Evolutionary conservation across 2,797 vertebrate species (phyloP).

Genomic region (Ceryle rudis): DNA sequence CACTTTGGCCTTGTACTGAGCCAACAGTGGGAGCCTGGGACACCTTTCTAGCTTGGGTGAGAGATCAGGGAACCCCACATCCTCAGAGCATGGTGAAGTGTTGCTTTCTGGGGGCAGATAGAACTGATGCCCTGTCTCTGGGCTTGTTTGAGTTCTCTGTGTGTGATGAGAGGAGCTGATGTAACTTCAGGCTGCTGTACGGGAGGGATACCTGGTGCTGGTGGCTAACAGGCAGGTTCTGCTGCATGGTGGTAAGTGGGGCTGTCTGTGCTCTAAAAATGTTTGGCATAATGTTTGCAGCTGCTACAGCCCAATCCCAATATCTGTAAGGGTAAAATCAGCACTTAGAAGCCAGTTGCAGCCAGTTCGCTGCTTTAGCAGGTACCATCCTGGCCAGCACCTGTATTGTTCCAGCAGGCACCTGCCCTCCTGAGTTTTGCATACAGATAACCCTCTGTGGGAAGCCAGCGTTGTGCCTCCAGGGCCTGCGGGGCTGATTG

Average conservation of each 20-base stretch:
- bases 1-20: not conserved
- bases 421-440: constrained; percentile 42
- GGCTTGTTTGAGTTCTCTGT: not conserved
- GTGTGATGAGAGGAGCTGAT: not conserved
- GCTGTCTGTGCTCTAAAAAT: not conserved
- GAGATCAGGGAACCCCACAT: not conserved
- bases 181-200: not conserved
- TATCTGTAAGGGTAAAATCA: not conserved
- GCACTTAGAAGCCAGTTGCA: constrained; percentile 30
- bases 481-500: constrained; percentile 40
- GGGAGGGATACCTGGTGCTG: not conserved
- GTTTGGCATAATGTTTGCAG: not conserved
- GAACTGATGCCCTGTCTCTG: not conserved
- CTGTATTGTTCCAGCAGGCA: constrained; percentile 50
- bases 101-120: not conserved
- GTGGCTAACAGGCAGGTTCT: not conserved
- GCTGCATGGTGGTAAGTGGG: not conserved
- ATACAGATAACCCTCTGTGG: constrained; percentile 54
- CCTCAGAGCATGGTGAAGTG: not conserved
- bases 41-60: not conserved
- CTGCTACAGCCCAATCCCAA: not conserved
- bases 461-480: constrained; percentile 33
- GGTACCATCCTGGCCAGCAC: constrained; percentile 62
- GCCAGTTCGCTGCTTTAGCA: constrained; percentile 47
- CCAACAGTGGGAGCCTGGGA: not conserved